Evolutionary conservation across 2,888 invertebrate genomes (phyloP).

Genomic region (Metacarcinus magister): DNA sequence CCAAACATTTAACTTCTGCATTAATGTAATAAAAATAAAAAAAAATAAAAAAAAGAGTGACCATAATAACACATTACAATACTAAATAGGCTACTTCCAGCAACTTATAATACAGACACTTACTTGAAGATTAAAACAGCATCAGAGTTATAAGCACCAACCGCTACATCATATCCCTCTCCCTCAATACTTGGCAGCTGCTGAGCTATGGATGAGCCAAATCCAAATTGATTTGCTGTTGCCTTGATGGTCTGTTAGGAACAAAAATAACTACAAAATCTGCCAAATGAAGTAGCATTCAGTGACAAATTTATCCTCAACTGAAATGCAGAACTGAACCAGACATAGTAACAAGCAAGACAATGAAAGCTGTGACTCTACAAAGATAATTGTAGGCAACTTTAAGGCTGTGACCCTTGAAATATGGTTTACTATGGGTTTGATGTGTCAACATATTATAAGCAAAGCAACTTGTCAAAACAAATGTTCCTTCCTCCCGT

Average conservation of each 20-base stretch:
- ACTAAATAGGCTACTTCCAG: too few species aligned
- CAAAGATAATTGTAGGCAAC: neutral
- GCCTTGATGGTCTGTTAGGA: neutral
- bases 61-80: too few species aligned
- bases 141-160: slow-evolving; percentile 63
- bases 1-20: neutral
- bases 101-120: neutral
- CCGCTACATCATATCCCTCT: slow-evolving; percentile 35
- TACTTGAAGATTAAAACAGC: slow-evolving; percentile 63
- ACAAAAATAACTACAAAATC: neutral
- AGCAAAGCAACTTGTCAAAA: too few species aligned
- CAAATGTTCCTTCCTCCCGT: too few species aligned
- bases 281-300: neutral
- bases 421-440: neutral
- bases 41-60: too few species aligned
- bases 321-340: neutral
- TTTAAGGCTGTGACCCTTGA: neutral
- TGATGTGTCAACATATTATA: too few species aligned
- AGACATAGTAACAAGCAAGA: neutral
- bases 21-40: too few species aligned
- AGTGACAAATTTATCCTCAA: neutral
- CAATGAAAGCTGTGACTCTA: neutral
- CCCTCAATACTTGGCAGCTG: neutral
- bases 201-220: slow-evolving; percentile 60
- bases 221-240: slow-evolving; percentile 29